Percentiles rank a stretch among this genome's conserved stretches.
phyloP scores from a whole-genome alignment of 2,113 vertebrate species.

The Centropus bengalensis region DNA sequence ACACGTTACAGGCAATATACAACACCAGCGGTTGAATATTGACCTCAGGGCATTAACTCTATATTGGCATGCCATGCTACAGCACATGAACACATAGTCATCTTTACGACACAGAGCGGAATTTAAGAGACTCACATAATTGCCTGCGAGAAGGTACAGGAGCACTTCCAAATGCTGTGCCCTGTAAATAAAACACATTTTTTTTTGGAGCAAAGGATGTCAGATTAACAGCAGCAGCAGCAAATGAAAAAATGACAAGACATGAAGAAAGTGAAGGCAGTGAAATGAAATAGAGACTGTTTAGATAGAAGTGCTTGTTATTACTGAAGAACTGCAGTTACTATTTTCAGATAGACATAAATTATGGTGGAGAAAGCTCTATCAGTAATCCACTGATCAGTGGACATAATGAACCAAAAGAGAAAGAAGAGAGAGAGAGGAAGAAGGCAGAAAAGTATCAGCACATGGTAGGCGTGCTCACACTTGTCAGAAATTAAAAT shows the following conservation, averaged over 20 bases:
- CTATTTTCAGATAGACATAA: slow-evolving; percentile 47
- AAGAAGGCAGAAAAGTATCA: slow-evolving; percentile 8
- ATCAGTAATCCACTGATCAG: slow-evolving; percentile 16
- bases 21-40: slow-evolving; percentile 78
- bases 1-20: slow-evolving; percentile 76
- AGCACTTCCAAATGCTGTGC: slow-evolving; percentile 83
- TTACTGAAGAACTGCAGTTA: slow-evolving; percentile 17
- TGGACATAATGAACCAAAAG: neutral
- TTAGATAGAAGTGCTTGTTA: slow-evolving; percentile 41
- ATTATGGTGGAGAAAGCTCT: neutral
- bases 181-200: slow-evolving; percentile 87
- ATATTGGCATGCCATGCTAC: slow-evolving; percentile 83
- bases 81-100: slow-evolving; percentile 80
- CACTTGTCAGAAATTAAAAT: slow-evolving; percentile 39
- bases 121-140: slow-evolving; percentile 84
- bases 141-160: slow-evolving; percentile 84
- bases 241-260: slow-evolving; percentile 61
- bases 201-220: slow-evolving; percentile 77
- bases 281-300: neutral
- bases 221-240: slow-evolving; percentile 71
- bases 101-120: slow-evolving; percentile 81
- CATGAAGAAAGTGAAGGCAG: slow-evolving; percentile 53
- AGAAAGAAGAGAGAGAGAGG: neutral
- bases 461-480: slow-evolving; percentile 40
- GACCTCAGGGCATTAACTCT: slow-evolving; percentile 71